These are phyloP conservation scores for Notospermus geniculatus DNA, from an alignment of 1,140 invertebrate species.

Conservation along the genomic window DNA sequence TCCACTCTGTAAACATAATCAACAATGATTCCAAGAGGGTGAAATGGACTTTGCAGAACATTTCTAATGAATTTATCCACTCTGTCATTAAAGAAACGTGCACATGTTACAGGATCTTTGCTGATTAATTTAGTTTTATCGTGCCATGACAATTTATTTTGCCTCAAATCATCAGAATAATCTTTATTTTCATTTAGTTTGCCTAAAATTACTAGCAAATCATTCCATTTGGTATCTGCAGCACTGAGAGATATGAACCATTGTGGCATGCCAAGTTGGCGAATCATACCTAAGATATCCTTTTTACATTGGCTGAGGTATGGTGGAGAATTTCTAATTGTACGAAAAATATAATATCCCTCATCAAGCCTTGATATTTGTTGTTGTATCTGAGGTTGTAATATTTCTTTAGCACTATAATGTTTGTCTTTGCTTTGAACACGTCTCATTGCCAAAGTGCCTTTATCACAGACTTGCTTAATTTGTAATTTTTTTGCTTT, in stretches of 20 bases:
- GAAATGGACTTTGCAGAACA: constrained; percentile 1
- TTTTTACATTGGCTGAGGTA: not conserved
- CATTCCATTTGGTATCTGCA: constrained; percentile 8
- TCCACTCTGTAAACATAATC: constrained; percentile 3
- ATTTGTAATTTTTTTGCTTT: constrained; percentile 27
- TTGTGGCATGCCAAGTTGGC: constrained; percentile 1
- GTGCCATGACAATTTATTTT: not conserved
- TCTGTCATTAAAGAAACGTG: constrained; percentile 2
- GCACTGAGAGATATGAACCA: constrained; percentile 9
- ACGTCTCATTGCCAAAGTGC: not conserved
- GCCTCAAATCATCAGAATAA: not conserved
- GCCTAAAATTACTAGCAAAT: not conserved
- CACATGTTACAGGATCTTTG: constrained; percentile 5
- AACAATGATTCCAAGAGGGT: not conserved
- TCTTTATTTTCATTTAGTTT: constrained; percentile 6
- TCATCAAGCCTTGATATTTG: constrained; percentile 15
- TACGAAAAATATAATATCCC: constrained; percentile 5
- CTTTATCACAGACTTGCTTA: constrained; percentile 24
- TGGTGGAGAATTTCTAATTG: constrained; percentile 3
- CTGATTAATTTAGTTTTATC: not conserved
- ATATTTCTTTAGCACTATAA: not conserved
- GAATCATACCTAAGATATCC: constrained; percentile 6
- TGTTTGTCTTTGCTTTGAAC: constrained; percentile 2
- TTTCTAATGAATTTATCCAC: constrained; percentile 5
- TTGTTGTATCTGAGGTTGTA: constrained; percentile 11